Base-by-base conservation (phyloP, 2,888 invertebrate species). In the Microctonus brassicae region DNA sequence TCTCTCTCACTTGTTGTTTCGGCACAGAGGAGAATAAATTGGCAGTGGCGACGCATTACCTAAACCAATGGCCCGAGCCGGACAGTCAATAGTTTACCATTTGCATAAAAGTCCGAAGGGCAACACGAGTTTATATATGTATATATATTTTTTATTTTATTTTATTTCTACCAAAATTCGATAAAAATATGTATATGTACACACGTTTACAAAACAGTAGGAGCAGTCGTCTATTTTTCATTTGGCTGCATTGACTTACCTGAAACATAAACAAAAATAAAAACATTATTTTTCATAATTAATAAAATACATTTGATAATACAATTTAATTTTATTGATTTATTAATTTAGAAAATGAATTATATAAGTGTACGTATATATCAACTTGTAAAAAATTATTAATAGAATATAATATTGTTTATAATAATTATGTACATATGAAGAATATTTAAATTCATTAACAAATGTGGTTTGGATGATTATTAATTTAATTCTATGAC, bases 11-110 rank as follows among this genome's bases (percentile, higher is more conserved):
- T 1, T 53, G 22, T 68, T 67, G 68, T 70, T 60, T 70, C 74
- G 70, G 61, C 65, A 13, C 26, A 36, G 63, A 72, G 76, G 72
- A 75, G 76, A 81, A 81, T 81, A 77, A 82, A 81, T 81, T 77
- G 64, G 52, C 74, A 76, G 75, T 73, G 74, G 76, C 69, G 61
- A 73, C 75, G 71, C 75, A 69, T 62, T 70, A 47, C 68, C 69
- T 71, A 69, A 57, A 64, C 57, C 57, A 75, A 69, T 71, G 61
- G 69, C 60, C 29, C 24, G 61, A 68, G 22, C 47, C 20, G 70
- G 66, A 70, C 74, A 69, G 67, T 70, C 70, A 73, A 77, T 74
- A 76, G 70, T 77, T 72, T 75, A 74, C 67, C 75, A 79, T 81
- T 81, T 82, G 77, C 79, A 82, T 81, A 80, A 80, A 2, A 69